These are phyloP conservation scores for Pitangus sulphuratus DNA, from an alignment of 2,797 vertebrate genomes.

Conservation along the genomic window DNA sequence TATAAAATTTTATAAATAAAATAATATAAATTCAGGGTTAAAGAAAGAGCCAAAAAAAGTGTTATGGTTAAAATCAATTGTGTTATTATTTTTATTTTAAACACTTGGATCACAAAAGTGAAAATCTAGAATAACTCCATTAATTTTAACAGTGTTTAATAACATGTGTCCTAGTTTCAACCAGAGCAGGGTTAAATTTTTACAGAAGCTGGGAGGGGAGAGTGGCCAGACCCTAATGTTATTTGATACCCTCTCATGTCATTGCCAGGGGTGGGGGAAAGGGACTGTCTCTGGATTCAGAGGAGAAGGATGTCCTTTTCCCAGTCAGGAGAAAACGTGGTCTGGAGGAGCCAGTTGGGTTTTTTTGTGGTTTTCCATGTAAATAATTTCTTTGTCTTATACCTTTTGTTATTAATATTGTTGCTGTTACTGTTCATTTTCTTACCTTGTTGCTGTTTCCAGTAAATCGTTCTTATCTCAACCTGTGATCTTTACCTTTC, in stretches of 20 bases:
- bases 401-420: neutral
- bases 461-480: neutral
- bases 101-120: neutral
- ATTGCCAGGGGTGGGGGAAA: neutral
- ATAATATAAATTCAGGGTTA: neutral
- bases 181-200: neutral
- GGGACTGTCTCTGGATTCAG: neutral
- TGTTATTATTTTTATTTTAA: neutral
- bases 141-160: neutral
- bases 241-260: accelerated
- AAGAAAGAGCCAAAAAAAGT: neutral
- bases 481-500: neutral
- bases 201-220: accelerated
- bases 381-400: neutral
- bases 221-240: accelerated
- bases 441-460: neutral
- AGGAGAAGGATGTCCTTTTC: accelerated
- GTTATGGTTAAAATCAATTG: neutral
- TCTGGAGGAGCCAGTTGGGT: neutral
- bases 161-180: neutral
- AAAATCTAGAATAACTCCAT: neutral
- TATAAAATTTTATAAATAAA: neutral
- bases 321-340: neutral
- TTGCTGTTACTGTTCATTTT: neutral
- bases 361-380: neutral